phyloP scores from a whole-genome alignment of 2,113 vertebrate genomes.

The Silurus glanis region DNA sequence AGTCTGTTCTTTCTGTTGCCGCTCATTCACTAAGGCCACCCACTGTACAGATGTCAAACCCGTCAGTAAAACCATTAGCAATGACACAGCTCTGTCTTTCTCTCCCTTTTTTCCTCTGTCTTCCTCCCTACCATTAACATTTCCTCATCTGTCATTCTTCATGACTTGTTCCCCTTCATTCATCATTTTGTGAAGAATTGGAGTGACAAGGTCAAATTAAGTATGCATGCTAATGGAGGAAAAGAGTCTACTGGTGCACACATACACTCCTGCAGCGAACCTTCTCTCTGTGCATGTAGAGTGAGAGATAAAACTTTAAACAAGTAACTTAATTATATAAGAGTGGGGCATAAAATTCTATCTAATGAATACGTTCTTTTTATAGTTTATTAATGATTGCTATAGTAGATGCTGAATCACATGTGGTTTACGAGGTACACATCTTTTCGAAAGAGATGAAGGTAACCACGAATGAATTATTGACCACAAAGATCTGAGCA shows the following conservation, averaged over 20 bases:
- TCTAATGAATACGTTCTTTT: no score
- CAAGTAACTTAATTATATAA: not conserved
- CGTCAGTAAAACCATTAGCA: slow-evolving; percentile 38
- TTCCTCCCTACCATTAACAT: slow-evolving; percentile 11
- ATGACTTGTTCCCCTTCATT: slow-evolving; percentile 32
- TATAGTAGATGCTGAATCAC: no score
- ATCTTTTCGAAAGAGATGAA: no score
- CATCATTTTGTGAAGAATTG: slow-evolving; percentile 46
- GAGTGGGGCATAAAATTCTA: no score
- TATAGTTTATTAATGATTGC: no score
- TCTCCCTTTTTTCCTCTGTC: slow-evolving; percentile 14
- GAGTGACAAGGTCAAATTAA: slow-evolving; percentile 63
- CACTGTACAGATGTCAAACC: slow-evolving; percentile 49
- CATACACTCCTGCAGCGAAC: no score
- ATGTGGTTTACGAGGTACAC: no score
- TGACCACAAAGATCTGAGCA: no score
- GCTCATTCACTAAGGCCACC: slow-evolving; percentile 24
- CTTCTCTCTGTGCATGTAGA: not conserved
- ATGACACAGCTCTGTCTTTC: not conserved
- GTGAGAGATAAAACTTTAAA: not conserved
- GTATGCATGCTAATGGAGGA: slow-evolving; percentile 66
- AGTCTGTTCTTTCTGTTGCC: not conserved
- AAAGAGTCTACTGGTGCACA: not conserved
- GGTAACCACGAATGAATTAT: no score
- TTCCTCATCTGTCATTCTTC: slow-evolving; percentile 31